Conservation (phyloP, 1,140 invertebrate species). For the Ostrea edulis region DNA sequence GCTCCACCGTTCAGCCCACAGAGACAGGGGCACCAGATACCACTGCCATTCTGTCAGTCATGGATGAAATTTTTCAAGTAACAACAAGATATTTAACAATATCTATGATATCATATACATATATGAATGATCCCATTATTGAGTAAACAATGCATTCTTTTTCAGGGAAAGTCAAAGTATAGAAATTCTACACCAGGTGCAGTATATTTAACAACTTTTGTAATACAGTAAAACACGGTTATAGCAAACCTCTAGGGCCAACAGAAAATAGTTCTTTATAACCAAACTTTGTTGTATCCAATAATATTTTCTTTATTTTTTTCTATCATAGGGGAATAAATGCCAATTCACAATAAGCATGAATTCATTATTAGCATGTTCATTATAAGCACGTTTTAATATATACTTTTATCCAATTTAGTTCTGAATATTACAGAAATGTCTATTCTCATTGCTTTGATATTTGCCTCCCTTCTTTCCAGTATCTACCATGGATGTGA, state of each 20-base stretch:
- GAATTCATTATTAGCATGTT: not conserved
- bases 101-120: not conserved
- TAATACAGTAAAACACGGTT: too few relatives aligned
- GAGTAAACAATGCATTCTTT: not conserved
- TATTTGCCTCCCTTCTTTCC: not conserved
- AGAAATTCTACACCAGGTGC: not conserved
- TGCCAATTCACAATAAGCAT: not conserved
- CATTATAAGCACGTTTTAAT: not conserved
- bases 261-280: too few relatives aligned
- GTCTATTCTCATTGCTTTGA: not conserved
- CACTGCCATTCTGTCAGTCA: not conserved
- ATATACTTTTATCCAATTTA: too few relatives aligned
- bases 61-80: slow-evolving; percentile 13
- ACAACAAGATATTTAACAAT: not conserved
- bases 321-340: not conserved
- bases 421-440: not conserved
- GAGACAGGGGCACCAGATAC: not conserved
- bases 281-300: too few relatives aligned
- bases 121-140: not conserved
- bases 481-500: not conserved
- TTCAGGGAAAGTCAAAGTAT: slow-evolving; percentile 24
- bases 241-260: too few relatives aligned
- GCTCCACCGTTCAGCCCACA: not conserved
- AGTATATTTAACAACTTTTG: too few relatives aligned
- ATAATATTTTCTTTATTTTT: not conserved